Percentiles rank a stretch among this genome's conserved stretches.
Evolutionary conservation across 2,113 vertebrate genomes (phyloP).

Genomic region (Melospiza georgiana): DNA sequence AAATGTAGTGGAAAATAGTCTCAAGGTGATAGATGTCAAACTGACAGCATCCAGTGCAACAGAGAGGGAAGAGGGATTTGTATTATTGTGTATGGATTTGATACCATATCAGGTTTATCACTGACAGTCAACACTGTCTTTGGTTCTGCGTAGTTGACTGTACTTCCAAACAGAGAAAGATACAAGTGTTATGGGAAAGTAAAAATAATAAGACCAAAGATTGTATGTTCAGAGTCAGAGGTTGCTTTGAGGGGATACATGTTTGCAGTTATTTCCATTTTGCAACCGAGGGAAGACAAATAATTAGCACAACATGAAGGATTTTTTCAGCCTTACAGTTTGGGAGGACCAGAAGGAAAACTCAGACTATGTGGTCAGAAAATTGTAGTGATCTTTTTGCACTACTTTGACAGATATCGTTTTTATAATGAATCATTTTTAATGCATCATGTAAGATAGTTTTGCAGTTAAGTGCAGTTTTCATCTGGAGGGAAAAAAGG

Average conservation of each 20-base stretch:
- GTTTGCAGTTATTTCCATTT: background rate
- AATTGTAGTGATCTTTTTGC: background rate
- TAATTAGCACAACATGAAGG: background rate
- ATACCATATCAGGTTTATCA: background rate
- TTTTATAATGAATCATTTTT: background rate
- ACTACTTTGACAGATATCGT: background rate
- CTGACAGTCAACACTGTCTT: background rate
- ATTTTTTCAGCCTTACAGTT: background rate
- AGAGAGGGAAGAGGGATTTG: background rate
- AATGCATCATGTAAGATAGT: background rate
- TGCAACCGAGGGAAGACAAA: background rate
- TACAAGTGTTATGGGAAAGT: background rate
- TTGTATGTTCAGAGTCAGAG: background rate
- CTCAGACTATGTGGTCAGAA: background rate
- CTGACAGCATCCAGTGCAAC: background rate
- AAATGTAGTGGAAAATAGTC: background rate
- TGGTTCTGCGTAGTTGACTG: rapidly evolving
- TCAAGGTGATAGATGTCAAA: background rate
- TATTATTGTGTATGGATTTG: background rate
- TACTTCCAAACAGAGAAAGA: background rate
- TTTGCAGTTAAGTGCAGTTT: background rate
- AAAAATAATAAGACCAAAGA: background rate
- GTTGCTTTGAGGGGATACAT: background rate
- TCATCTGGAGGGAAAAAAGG: background rate
- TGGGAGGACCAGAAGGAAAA: background rate